Evolutionary conservation across 2,797 vertebrate genomes (phyloP).

Genomic region (Novumbra hubbsi): DNA sequence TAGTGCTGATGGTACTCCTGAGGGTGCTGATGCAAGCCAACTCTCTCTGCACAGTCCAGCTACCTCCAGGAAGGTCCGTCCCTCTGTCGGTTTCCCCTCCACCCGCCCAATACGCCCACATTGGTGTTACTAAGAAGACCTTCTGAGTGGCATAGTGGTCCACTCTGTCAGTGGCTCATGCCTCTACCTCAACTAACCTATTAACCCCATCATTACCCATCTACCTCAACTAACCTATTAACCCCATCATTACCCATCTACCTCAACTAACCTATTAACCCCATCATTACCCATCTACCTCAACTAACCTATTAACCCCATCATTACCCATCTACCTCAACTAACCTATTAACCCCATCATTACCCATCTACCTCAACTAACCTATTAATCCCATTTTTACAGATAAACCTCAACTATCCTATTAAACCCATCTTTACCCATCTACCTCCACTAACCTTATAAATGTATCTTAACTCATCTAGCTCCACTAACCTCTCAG

Average conservation of each 20-base stretch:
- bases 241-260: too few relatives aligned
- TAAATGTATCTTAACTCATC: background rate
- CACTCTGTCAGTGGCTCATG: too few relatives aligned
- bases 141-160: too few relatives aligned
- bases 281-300: background rate
- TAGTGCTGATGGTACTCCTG: slow-evolving; percentile 41
- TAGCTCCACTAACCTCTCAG: background rate
- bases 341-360: background rate
- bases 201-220: background rate
- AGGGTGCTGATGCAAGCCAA: slow-evolving; percentile 32
- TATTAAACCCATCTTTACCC: background rate
- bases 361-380: too few relatives aligned
- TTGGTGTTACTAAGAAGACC: too few relatives aligned
- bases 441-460: background rate
- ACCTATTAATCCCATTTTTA: background rate
- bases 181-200: slow-evolving; percentile 10
- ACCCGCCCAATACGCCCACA: too few relatives aligned
- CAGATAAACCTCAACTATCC: background rate
- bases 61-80: too few relatives aligned
- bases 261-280: background rate
- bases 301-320: too few relatives aligned
- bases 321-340: too few relatives aligned
- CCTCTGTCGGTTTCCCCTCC: too few relatives aligned
- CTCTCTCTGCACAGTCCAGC: too few relatives aligned
- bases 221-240: background rate